A percentile compares a stretch with the other conserved stretches of the same genome.
These are phyloP conservation scores for Meandrusa payeni DNA, from an alignment of 2,888 invertebrate species.

Conservation along the genomic window DNA sequence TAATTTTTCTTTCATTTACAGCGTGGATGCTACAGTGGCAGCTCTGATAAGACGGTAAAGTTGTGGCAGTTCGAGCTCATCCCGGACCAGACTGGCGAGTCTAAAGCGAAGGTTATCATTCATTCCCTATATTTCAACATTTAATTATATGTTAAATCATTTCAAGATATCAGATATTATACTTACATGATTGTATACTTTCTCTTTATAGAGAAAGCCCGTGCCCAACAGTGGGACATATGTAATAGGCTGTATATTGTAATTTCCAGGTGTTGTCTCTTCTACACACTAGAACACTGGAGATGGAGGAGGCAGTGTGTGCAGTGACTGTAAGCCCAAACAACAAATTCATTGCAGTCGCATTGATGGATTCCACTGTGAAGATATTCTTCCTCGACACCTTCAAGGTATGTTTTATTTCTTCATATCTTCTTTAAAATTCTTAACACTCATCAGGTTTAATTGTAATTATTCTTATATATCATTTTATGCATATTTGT, in stretches of 20 bases:
- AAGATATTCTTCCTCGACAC: conserved; percentile 97
- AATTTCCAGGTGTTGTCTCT: conserved; percentile 84
- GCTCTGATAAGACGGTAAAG: conserved; percentile 94
- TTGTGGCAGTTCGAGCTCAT: conserved; percentile 97
- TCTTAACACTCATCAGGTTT: no score
- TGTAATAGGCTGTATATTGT: no score
- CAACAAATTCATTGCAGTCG: conserved; percentile 92
- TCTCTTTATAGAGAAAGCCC: no score
- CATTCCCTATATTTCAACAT: no score
- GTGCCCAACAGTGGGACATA: no score
- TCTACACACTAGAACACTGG: conserved; percentile 89
- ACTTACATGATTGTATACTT: no score
- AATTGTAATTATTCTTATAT: no score
- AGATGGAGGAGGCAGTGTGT: conserved; percentile 93
- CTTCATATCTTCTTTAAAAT: no score
- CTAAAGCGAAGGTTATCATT: conserved; percentile 74
- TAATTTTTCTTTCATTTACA: conserved; percentile 46
- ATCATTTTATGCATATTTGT: no score
- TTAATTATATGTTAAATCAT: no score
- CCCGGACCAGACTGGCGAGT: conserved; percentile 82
- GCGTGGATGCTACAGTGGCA: conserved; percentile 91
- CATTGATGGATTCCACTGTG: conserved; percentile 95
- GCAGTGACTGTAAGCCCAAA: conserved; percentile 92
- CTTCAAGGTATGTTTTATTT: conserved; percentile 87
- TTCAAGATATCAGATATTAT: no score